These are phyloP conservation scores for Campaea margaritaria DNA, from an alignment of 2,888 invertebrate genomes.

Conservation along the genomic window DNA sequence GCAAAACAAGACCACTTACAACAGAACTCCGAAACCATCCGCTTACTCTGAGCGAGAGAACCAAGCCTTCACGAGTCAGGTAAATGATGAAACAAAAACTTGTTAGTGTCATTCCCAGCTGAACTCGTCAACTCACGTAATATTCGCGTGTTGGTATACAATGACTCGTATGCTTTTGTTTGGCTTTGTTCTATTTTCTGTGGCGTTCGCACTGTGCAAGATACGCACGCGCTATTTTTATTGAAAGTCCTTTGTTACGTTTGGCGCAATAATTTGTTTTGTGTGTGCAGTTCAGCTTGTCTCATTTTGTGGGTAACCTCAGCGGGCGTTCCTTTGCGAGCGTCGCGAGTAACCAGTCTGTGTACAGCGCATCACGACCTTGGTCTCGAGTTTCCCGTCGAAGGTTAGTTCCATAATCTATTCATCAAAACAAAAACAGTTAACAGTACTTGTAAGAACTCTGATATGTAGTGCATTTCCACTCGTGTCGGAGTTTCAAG, in stretches of 20 bases:
- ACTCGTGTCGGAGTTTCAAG: slow-evolving; percentile 1
- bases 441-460: slow-evolving; percentile 5
- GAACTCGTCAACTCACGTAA: slow-evolving; percentile 81
- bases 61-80: slow-evolving; percentile 79
- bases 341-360: slow-evolving; percentile 85
- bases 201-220: slow-evolving; percentile 43
- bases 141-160: slow-evolving; percentile 62
- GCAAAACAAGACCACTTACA: slow-evolving; percentile 66
- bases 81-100: slow-evolving; percentile 77
- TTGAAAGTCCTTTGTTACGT: slow-evolving; percentile 55
- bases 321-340: slow-evolving; percentile 86
- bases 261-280: slow-evolving; percentile 53
- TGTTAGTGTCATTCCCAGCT: slow-evolving; percentile 84
- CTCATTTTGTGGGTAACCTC: slow-evolving; percentile 85
- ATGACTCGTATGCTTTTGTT: slow-evolving; percentile 58
- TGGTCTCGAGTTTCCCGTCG: slow-evolving; percentile 88
- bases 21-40: slow-evolving; percentile 61
- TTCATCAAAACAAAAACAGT: slow-evolving; percentile 52
- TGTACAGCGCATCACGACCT: slow-evolving; percentile 86
- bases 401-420: slow-evolving; percentile 81
- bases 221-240: slow-evolving; percentile 41
- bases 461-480: slow-evolving; percentile 7
- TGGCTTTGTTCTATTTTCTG: slow-evolving; percentile 51
- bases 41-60: slow-evolving; percentile 67
- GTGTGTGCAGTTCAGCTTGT: slow-evolving; percentile 83